phyloP scores from a whole-genome alignment of 2,113 vertebrate species.

The Cheirogaleus medius region DNA sequence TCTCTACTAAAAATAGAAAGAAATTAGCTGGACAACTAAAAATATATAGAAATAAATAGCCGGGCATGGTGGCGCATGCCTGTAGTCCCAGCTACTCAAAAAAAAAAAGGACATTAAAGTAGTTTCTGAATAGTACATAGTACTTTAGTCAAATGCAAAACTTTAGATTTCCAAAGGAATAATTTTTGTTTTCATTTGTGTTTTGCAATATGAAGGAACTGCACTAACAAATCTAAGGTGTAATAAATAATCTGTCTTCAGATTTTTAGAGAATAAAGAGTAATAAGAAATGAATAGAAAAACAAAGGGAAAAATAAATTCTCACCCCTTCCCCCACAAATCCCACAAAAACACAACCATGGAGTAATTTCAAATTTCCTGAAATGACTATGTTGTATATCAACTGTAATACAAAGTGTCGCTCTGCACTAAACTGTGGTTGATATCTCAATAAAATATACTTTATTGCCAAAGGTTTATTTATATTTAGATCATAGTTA shows the following conservation, averaged over 20 bases:
- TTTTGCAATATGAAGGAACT: not conserved
- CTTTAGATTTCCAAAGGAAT: not conserved
- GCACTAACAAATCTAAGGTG: not conserved
- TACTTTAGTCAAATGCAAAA: not conserved
- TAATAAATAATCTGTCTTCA: not conserved
- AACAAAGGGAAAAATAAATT: slow-evolving; percentile 23
- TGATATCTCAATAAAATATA: not conserved
- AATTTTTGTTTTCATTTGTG: not conserved
- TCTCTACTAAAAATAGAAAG: too few relatives aligned
- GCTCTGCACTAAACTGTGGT: not conserved
- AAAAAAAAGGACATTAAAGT: not conserved
- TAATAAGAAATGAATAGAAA: not conserved
- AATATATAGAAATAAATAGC: too few relatives aligned
- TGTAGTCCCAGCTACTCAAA: not conserved
- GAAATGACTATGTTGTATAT: slow-evolving; percentile 1
- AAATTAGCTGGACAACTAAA: too few relatives aligned
- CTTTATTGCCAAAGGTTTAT: not conserved
- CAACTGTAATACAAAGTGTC: not conserved
- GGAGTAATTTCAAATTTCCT: slow-evolving; percentile 39
- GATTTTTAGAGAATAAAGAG: not conserved
- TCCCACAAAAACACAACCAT: not conserved
- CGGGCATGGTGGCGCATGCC: too few relatives aligned
- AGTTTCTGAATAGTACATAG: not conserved
- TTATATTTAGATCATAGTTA: not conserved
- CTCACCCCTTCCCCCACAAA: not conserved